Evolutionary conservation across 2,113 vertebrate genomes (phyloP).

Genomic region (Leucoraja erinaceus): DNA sequence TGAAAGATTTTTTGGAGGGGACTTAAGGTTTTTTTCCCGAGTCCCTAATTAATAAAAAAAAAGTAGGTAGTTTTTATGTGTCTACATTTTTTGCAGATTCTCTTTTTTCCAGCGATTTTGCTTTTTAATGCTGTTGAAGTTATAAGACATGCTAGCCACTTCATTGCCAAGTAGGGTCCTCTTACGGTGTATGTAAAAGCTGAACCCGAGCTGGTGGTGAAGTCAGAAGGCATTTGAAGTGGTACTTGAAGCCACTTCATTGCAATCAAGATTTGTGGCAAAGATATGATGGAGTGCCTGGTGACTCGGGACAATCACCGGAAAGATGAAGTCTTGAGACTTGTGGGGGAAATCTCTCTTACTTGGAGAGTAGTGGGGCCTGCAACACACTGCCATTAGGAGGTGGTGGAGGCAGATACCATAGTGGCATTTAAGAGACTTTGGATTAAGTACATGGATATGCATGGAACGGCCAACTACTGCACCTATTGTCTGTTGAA

Average conservation of each 20-base stretch:
- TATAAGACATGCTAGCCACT: background rate
- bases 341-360: too few relatives aligned
- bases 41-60: background rate
- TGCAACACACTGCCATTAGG: too few relatives aligned
- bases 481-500: too few relatives aligned
- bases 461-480: too few relatives aligned
- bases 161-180: background rate
- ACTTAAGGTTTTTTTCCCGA: background rate
- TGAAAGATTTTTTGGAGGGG: background rate
- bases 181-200: background rate
- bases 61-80: background rate
- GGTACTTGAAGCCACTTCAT: background rate
- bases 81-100: background rate
- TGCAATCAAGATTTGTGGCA: background rate
- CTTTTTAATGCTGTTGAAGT: background rate
- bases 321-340: background rate
- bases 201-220: background rate
- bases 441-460: too few relatives aligned
- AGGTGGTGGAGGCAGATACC: too few relatives aligned
- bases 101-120: background rate
- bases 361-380: too few relatives aligned
- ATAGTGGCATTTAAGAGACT: too few relatives aligned
- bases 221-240: constrained; percentile 15
- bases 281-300: background rate
- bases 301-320: background rate